Conservation (phyloP, 2,797 vertebrate genomes). For the Synaphobranchus kaupii region DNA sequence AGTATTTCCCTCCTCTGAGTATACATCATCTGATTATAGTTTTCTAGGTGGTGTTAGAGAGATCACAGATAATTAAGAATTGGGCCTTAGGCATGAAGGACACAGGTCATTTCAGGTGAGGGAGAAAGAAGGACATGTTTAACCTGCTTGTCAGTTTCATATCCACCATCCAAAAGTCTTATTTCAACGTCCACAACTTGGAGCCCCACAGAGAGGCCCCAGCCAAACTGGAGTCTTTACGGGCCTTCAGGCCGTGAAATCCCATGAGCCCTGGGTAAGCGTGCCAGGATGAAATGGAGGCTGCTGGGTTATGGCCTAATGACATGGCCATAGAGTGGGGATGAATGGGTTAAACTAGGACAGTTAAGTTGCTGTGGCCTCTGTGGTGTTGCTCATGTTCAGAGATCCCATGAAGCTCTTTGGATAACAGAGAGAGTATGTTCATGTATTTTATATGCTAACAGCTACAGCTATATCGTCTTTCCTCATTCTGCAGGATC, state of each 20-base stretch:
- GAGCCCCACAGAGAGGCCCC: background rate
- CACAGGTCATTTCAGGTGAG: conserved; percentile 53
- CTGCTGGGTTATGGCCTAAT: background rate
- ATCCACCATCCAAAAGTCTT: background rate
- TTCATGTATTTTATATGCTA: background rate
- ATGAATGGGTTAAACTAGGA: background rate
- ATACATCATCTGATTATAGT: conserved; percentile 41
- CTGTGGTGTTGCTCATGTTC: background rate
- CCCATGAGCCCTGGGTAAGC: background rate
- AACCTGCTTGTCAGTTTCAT: conserved; percentile 29
- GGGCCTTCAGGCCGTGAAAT: background rate
- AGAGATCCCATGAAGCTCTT: background rate
- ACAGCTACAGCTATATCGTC: background rate
- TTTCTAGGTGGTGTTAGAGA: conserved; percentile 57
- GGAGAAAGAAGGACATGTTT: conserved; percentile 42
- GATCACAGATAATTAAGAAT: conserved; percentile 56
- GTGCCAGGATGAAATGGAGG: background rate
- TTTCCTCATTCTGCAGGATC: background rate
- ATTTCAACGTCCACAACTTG: background rate
- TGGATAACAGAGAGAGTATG: background rate
- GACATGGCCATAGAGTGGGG: background rate
- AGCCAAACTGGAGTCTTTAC: background rate
- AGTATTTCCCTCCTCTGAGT: background rate
- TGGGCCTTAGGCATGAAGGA: conserved; percentile 27
- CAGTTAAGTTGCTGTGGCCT: background rate